Conservation (phyloP, 2,888 invertebrate species). For the Amphiduros pacificus region DNA sequence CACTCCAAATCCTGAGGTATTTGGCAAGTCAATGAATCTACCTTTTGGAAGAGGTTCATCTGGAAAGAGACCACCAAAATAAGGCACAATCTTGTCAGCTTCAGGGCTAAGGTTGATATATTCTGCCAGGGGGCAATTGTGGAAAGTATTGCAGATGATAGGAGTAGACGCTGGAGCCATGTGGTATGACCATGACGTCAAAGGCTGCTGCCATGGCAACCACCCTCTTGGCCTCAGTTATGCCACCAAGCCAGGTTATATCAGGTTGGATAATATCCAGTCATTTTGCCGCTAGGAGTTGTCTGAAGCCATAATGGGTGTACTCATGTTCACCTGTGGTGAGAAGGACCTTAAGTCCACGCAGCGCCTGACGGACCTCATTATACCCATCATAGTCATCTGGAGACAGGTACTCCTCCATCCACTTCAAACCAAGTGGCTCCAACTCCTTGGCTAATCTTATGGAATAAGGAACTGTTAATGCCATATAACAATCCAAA, state of each 20-base stretch:
- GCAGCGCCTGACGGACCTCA: conserved; percentile 36
- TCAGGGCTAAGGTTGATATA: conserved; percentile 51
- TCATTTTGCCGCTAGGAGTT: conserved; percentile 44
- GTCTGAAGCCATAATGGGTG: conserved; percentile 50
- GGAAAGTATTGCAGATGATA: conserved; percentile 55
- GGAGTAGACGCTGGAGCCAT: conserved; percentile 55
- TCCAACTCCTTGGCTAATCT: conserved; percentile 46
- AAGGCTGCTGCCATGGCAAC: conserved; percentile 53
- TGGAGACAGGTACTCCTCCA: conserved; percentile 54
- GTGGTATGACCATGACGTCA: conserved; percentile 50
- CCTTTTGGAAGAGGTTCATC: conserved; percentile 52
- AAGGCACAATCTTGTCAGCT: conserved; percentile 48
- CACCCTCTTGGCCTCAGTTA: conserved; percentile 51
- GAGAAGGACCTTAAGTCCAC: conserved; percentile 43
- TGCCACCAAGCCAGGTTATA: conserved; percentile 55
- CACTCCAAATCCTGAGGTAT: conserved; percentile 52
- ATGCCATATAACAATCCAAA: conserved; percentile 54
- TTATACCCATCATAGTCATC: conserved; percentile 44
- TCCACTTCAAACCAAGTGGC: conserved; percentile 51
- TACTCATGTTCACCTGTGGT: conserved; percentile 56
- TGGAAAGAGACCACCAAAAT: conserved; percentile 50
- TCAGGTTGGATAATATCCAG: conserved; percentile 55
- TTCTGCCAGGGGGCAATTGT: conserved; percentile 53
- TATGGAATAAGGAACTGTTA: conserved; percentile 48
- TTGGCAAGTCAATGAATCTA: conserved; percentile 52